Base-by-base conservation (phyloP, 1,140 invertebrate species). In the Zaprionus davidi region DNA sequence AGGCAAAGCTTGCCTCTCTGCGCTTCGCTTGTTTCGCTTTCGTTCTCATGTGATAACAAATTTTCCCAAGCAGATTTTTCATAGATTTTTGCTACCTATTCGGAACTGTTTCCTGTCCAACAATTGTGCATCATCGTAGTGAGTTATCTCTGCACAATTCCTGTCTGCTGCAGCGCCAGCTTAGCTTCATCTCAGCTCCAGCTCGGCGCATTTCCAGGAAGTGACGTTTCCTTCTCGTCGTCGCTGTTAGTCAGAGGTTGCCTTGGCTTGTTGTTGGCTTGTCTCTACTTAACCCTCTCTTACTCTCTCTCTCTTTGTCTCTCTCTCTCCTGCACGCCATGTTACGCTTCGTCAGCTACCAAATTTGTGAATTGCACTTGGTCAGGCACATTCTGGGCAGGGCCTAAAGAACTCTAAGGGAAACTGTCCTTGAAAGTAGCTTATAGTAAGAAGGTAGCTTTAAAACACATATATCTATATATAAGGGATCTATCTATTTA, bases 171-270 rank as follows among this genome's bases (percentile, higher is more conserved):
- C 36, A 56, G 72, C 72, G 62, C 72, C 72, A 70, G 63, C 63
- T 41, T 56, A 49, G 38, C n/a, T 59, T 53, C 53, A 41, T 9
- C 31, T 34, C 38, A 15, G 46, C 46, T 22, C n/a, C 24, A 53
- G 71, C 53, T 90, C 56, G 71, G 85, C 70, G 85, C 76, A 90
- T 85, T 90, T 90, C 85, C 85, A 78, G 85, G 85, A 90, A 90
- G 82, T 75, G 71, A 68, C 73, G 46, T 85, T 90, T 90, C 86
- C 85, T 84, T 71, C 78, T 34, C 63, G 51, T 15, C 51, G 51
- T 13, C 53, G 17, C 44, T n/a, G 22, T 60, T 44, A 44, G 58
- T 31, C 36, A 34, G 31, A 34, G 31, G 3, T 34, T 34, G 31
- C 9, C 3, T n/a, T n/a, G n/a, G n/a, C n/a, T n/a, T n/a, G n/a